These are phyloP conservation scores for Drosophila sechellia DNA, from an alignment of 1,140 invertebrate genomes.

Conservation along the genomic window DNA sequence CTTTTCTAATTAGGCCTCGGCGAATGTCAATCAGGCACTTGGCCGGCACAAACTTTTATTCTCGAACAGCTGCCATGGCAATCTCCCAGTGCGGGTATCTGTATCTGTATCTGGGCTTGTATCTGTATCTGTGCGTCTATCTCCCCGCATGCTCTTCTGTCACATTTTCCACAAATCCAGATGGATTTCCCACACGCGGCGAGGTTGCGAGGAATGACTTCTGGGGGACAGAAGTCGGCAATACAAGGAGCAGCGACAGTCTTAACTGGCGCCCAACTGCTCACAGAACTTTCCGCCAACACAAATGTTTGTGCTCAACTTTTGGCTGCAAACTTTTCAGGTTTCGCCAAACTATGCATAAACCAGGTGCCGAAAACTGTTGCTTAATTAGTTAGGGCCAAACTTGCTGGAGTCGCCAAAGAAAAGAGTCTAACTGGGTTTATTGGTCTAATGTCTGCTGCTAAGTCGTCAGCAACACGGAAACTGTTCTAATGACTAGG, in stretches of 20 bases:
- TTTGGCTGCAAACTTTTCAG: conserved; percentile 58
- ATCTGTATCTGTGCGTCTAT: conserved; percentile 33
- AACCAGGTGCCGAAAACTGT: conserved; percentile 66
- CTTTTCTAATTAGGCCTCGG: conserved; percentile 73
- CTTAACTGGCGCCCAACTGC: conserved; percentile 23
- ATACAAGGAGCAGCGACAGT: conserved; percentile 14
- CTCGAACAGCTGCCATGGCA: conserved; percentile 20
- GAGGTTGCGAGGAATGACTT: conserved; percentile 1
- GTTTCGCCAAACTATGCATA: conserved; percentile 32
- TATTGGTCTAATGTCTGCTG: conserved; percentile 23
- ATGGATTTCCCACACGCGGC: conserved; percentile 7
- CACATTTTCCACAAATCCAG: conserved; percentile 22
- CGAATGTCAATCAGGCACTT: conserved; percentile 64
- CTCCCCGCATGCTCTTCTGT: conserved; percentile 31
- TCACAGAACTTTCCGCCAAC: conserved; percentile 21
- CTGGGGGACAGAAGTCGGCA: conserved; percentile 3
- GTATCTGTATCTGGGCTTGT: conserved; percentile 31
- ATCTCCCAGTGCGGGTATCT: conserved; percentile 23
- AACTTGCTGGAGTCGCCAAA: conserved; percentile 14
- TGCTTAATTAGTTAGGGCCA: conserved; percentile 59
- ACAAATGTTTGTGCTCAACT: conserved; percentile 38
- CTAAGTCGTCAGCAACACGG: conserved; percentile 17
- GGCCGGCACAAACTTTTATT: conserved; percentile 49
- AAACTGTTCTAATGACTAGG: conserved; percentile 11
- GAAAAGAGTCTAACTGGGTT: conserved; percentile 14